Percentiles rank a stretch among this genome's conserved stretches.
These are phyloP conservation scores for Capreolus pygargus DNA, from an alignment of 2,113 vertebrate genomes.

Conservation along the genomic window DNA sequence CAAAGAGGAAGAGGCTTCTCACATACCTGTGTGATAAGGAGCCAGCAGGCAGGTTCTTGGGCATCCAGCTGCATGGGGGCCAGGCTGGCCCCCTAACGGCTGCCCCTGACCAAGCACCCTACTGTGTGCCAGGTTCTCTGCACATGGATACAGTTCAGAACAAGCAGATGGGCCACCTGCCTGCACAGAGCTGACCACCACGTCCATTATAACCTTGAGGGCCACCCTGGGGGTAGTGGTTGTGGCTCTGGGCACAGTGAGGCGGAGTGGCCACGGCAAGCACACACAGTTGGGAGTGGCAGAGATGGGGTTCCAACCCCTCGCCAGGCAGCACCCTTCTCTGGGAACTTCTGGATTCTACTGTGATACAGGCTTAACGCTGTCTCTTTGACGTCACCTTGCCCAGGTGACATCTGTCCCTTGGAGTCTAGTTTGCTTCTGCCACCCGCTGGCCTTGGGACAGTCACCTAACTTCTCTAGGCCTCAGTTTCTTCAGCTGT, in stretches of 20 bases:
- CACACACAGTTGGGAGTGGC: background rate
- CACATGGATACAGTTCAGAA: background rate
- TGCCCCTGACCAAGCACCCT: background rate
- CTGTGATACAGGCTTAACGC: background rate
- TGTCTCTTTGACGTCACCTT: background rate
- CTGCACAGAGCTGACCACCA: rapidly evolving
- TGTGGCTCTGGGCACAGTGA: background rate
- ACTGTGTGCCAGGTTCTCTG: background rate
- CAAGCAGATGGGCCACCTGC: no score
- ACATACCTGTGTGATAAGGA: background rate
- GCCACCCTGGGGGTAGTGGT: no score
- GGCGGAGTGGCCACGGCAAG: background rate
- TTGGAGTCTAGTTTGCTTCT: background rate
- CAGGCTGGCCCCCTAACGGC: rapidly evolving
- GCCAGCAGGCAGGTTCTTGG: background rate
- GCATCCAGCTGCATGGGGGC: background rate
- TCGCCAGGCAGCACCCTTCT: background rate
- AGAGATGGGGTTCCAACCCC: background rate
- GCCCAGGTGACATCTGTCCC: background rate
- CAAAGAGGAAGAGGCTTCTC: background rate
- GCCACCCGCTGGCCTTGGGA: background rate
- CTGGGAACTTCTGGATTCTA: background rate
- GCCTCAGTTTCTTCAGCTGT: background rate
- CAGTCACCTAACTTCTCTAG: background rate
- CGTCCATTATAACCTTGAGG: rapidly evolving